Evolutionary conservation across 2,113 vertebrate genomes (phyloP), one percentile per base, ranked within the genome.

Genomic region (Oenanthe oenanthe): DNA sequence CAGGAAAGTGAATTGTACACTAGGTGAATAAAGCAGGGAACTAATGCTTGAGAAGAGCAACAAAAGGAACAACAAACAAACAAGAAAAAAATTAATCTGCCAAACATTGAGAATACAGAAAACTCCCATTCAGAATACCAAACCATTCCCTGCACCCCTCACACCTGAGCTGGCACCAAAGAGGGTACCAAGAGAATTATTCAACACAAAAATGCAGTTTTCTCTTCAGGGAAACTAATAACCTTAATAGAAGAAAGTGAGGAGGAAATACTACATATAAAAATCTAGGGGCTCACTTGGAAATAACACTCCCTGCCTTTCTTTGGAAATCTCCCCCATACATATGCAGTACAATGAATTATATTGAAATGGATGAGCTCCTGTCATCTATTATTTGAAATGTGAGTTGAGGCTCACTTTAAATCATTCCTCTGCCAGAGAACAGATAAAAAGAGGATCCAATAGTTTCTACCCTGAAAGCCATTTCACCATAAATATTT

Each of bases 341-440:
- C 90, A 93, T 95, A 94, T 93, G 88, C 90, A 93, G 40, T 53
- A 38, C 51, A 74, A 85, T 90, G 85, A 84, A 92, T 93, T 92
- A 73, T 51, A 90, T 17, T 83, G 92, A 95, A 96, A 96, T 78
- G 75, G 91, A 93, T 92, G 90, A 96, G 88, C 68, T 93, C 61
- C 79, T 94, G 92, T 85, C 94, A 96, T 58, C 92, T 88, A 73
- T 89, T 96, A 88, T 93, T 94, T 95, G 95, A 96, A 92, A 96
- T 89, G 89, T 56, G 95, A 93, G 72, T 67, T 88, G 82, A 96
- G 32, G 61, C 68, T 93, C 88, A 53, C 60, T 94, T 94, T 93
- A 93, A 94, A 95, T 95, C 93, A 92, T 66, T 77, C 28, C 17
- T 77, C 79, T 95, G 85, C 82, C 72, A 93, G 51, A 61, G n/a